Percentiles rank a stretch among this genome's conserved stretches.
phyloP scores from a whole-genome alignment of 1,140 invertebrate species.

The Luehdorfia chinensis region DNA sequence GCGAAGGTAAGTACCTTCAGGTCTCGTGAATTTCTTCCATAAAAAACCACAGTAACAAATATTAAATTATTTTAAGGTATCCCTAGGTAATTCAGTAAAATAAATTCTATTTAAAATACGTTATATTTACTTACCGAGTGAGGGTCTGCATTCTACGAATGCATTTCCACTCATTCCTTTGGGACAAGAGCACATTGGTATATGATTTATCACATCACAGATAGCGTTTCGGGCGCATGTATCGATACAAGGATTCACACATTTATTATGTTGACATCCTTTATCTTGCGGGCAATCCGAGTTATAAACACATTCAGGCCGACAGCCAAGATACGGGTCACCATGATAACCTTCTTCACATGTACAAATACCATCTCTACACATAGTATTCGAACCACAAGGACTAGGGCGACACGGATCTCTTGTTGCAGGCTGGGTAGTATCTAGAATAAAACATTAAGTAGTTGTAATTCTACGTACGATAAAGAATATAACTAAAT shows the following conservation, averaged over 20 bases:
- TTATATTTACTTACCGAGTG: constrained; percentile 47
- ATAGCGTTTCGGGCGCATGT: constrained; percentile 85
- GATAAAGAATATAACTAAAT: too few relatives aligned
- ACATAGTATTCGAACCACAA: constrained; percentile 79
- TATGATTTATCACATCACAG: constrained; percentile 89
- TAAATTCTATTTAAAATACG: too few relatives aligned
- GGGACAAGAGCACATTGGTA: constrained; percentile 84
- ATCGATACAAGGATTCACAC: constrained; percentile 86
- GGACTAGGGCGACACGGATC: constrained; percentile 78
- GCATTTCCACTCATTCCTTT: constrained; percentile 86
- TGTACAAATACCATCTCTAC: constrained; percentile 77
- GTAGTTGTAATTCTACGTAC: too few relatives aligned
- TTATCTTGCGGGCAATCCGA: constrained; percentile 87
- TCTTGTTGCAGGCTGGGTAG: constrained; percentile 17
- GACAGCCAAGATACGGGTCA: constrained; percentile 83
- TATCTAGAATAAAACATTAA: constrained; percentile 22
- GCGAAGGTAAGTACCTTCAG: too few relatives aligned
- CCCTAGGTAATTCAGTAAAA: too few relatives aligned
- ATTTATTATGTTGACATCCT: constrained; percentile 86
- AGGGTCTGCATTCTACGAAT: constrained; percentile 81
- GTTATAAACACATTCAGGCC: constrained; percentile 91
- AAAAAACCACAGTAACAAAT: too few relatives aligned
- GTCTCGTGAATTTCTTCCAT: too few relatives aligned
- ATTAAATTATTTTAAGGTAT: too few relatives aligned
- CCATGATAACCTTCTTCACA: constrained; percentile 82